These are phyloP conservation scores for Peribatodes rhomboidaria DNA, from an alignment of 2,888 invertebrate genomes.

Conservation along the genomic window DNA sequence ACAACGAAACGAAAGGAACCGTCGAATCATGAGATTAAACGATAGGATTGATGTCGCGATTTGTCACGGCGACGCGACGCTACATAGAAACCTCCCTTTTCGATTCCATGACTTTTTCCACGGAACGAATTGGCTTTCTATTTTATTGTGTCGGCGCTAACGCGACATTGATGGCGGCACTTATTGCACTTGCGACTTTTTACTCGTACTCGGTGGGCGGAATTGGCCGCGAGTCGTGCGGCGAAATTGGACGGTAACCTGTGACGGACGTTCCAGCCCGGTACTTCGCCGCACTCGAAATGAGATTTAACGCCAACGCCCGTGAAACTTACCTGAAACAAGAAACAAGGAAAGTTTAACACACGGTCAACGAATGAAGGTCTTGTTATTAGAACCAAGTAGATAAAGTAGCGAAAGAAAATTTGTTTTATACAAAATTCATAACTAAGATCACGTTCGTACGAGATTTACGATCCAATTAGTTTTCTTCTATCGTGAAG, in stretches of 20 bases:
- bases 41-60: too few relatives aligned
- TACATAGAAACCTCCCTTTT: background rate
- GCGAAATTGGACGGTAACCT: constrained; percentile 65
- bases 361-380: constrained; percentile 31
- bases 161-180: constrained; percentile 82
- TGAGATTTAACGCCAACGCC: constrained; percentile 37
- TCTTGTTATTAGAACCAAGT: constrained; percentile 11
- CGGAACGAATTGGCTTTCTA: constrained; percentile 76
- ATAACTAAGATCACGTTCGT: background rate
- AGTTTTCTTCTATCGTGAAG: constrained; percentile 4
- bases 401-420: constrained; percentile 9
- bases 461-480: constrained; percentile 15
- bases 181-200: constrained; percentile 81
- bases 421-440: background rate
- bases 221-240: constrained; percentile 60
- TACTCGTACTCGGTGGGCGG: constrained; percentile 62
- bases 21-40: too few relatives aligned
- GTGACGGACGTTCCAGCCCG: constrained; percentile 42
- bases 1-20: too few relatives aligned
- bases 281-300: constrained; percentile 50
- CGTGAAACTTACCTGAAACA: constrained; percentile 68
- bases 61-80: too few relatives aligned
- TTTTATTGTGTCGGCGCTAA: constrained; percentile 83
- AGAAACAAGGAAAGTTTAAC: constrained; percentile 46
- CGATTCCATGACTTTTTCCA: constrained; percentile 60